A percentile compares a stretch with the other conserved stretches of the same genome.
Evolutionary conservation across 2,888 invertebrate genomes (phyloP).

Genomic region (Notodonta dromedarius): DNA sequence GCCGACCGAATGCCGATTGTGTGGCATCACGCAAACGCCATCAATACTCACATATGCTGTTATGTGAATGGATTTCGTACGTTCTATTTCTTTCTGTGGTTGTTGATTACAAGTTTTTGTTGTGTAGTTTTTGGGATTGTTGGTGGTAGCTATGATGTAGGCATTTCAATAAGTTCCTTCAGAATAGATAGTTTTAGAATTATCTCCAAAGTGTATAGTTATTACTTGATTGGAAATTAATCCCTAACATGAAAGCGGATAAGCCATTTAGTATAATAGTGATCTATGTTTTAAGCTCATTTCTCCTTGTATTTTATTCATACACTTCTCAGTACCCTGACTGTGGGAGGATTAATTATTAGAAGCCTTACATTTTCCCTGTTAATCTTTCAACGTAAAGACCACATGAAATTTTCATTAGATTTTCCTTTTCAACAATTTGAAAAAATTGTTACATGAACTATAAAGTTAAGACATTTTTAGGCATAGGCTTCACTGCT

Average conservation of each 20-base stretch:
- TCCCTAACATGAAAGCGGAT: not conserved
- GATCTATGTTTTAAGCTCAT: not conserved
- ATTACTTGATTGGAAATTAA: not conserved
- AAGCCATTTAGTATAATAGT: not conserved
- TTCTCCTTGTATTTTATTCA: not conserved
- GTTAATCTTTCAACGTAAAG: not conserved
- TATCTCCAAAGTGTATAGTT: not conserved
- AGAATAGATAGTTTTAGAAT: not conserved
- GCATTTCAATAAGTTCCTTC: not conserved
- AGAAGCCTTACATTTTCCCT: not conserved
- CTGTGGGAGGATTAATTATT: slow-evolving; percentile 1
- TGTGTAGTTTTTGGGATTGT: too few species aligned
- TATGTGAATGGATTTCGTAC: slow-evolving; percentile 18
- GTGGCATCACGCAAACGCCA: slow-evolving; percentile 29
- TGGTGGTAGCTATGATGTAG: too few species aligned
- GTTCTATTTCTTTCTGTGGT: slow-evolving; percentile 1
- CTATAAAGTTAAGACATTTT: too few species aligned
- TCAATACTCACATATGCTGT: slow-evolving; percentile 25
- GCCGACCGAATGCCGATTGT: slow-evolving; percentile 39
- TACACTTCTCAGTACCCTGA: not conserved
- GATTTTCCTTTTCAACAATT: not conserved
- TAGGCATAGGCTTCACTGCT: too few species aligned
- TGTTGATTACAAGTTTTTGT: too few species aligned
- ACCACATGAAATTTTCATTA: not conserved
- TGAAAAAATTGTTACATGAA: too few species aligned